Percentiles rank a stretch among this genome's conserved stretches.
phyloP scores from a whole-genome alignment of 2,888 invertebrate genomes.

The Drosophila mercatorum region DNA sequence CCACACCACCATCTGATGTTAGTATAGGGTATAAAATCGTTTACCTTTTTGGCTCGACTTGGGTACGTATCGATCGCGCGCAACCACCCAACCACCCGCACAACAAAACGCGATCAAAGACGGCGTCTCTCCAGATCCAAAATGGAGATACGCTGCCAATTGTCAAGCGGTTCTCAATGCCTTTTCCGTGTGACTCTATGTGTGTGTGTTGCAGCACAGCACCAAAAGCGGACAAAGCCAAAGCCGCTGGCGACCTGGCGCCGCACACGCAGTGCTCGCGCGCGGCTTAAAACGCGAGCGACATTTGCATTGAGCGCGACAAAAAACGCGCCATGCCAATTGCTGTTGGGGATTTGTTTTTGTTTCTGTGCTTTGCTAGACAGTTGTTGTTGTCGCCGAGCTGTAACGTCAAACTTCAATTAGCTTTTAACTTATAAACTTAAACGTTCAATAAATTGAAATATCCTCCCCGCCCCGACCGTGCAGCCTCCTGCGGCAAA shows the following conservation, averaged over 20 bases:
- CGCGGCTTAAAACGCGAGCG: slow-evolving; percentile 47
- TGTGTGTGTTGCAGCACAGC: slow-evolving; percentile 15
- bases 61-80: slow-evolving; percentile 11
- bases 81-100: slow-evolving; percentile 65
- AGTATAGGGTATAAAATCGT: slow-evolving; percentile 1
- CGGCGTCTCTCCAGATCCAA: slow-evolving; percentile 63
- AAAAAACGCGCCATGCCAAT: slow-evolving; percentile 31
- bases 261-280: slow-evolving; percentile 24
- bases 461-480: not conserved
- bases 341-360: not conserved
- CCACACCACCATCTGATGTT: no score
- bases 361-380: not conserved
- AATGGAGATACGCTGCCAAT: slow-evolving; percentile 54
- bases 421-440: slow-evolving; percentile 74
- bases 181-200: slow-evolving; percentile 47
- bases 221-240: slow-evolving; percentile 49
- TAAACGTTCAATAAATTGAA: slow-evolving; percentile 69
- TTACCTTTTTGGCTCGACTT: slow-evolving; percentile 51
- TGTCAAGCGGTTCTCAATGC: slow-evolving; percentile 64
- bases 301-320: slow-evolving; percentile 53
- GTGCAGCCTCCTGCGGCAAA: slow-evolving; percentile 3
- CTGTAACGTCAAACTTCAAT: slow-evolving; percentile 67
- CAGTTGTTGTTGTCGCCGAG: slow-evolving; percentile 5
- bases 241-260: slow-evolving; percentile 38
- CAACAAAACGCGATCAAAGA: slow-evolving; percentile 73